Evolutionary conservation across 2,888 invertebrate species (phyloP), one percentile per base, ranked within the genome.

Genomic region (Troilus luridus): DNA sequence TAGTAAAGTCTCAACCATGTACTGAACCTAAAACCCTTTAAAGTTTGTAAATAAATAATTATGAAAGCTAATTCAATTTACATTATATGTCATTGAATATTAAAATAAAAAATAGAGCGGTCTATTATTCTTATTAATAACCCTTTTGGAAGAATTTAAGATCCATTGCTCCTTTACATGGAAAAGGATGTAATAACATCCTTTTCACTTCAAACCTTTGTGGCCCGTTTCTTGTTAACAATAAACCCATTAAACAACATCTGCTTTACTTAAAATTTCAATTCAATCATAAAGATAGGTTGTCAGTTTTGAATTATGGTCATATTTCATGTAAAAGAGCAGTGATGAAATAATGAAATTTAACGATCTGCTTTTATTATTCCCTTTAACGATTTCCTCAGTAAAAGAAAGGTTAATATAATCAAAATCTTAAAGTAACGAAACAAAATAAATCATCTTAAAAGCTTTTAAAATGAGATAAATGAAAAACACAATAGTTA

Each of bases 121-220:
- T 41, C 56, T n/a, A 56, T 85, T 85, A 56, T 85, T 85, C 85
- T 56, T 85, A n/a, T 21, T 85, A 85, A 85, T 85, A 85, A 56
- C n/a, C n/a, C 85, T 85, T 58, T 85, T 12, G 21, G 85, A 41
- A 41, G 41, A 77, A 77, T 77, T 77, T 19, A 41, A 41, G 72
- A 77, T 77, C 17, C 72, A 77, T 77, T 77, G 72, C 27, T 77
- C 72, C 8, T n/a, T n/a, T n/a, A n/a, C n/a, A n/a, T n/a, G 72
- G 12, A 72, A 77, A 41, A 77, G 17, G 41, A 17, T n/a, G n/a
- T n/a, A n/a, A 77, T 41, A 41, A 77, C 27, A 77, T 77, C 27
- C 27, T 14, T 19, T 77, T 77, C 41, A 27, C 41, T 77, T 41
- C 17, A 41, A 8, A 14, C 72, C 72, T 77, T 77, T 67, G 24